Base-by-base conservation (phyloP, 2,113 vertebrate genomes). In the Passerina amoena region DNA sequence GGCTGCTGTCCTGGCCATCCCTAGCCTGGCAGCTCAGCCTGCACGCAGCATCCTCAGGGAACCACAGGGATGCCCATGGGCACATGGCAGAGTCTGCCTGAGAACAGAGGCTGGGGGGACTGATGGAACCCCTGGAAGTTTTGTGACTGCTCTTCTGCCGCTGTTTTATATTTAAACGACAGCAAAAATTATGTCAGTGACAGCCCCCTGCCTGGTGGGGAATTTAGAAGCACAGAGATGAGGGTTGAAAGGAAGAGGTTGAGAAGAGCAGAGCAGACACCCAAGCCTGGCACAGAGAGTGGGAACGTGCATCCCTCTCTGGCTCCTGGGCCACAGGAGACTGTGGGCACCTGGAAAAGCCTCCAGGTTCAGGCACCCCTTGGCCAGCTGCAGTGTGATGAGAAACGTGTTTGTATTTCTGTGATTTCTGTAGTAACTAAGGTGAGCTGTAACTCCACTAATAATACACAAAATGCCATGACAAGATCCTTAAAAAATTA, bases 131-230 rank as follows among this genome's bases (percentile, higher is more conserved):
- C 6, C 38, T 21, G 18, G 2, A 22, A 12, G 9, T 4, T 51
- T 50, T 25, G 11, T 12, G 4, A 19, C 6, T 44, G 24, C 19
- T 51, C 37, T 51, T 51, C 30, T 8, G 4, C 10, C 9, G 8
- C 3, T 1, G 12, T 19, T 69, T 47, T 24, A 6, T 21, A 45
- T 42, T 37, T 37, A 31, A 66, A 75, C 88, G 64, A 2, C 33
- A 63, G 14, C 11, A 72, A 64, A 40, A 73, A 11, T 6, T 0
- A 17, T 10, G 44, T 38, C 66, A 16, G 1, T 5, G 9, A 18
- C 10, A 42, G 3, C 3, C 7, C 23, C 8, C 20, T 35, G n/a
- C 28, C 7, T 0, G 0, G 56, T 8, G 38, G 7, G 11, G 20
- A 51, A 35, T 14, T 31, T 9, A 8, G 33, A 61, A 44, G 12